Evolutionary conservation across 2,113 vertebrate genomes (phyloP).

Genomic region (Colaptes auratus): DNA sequence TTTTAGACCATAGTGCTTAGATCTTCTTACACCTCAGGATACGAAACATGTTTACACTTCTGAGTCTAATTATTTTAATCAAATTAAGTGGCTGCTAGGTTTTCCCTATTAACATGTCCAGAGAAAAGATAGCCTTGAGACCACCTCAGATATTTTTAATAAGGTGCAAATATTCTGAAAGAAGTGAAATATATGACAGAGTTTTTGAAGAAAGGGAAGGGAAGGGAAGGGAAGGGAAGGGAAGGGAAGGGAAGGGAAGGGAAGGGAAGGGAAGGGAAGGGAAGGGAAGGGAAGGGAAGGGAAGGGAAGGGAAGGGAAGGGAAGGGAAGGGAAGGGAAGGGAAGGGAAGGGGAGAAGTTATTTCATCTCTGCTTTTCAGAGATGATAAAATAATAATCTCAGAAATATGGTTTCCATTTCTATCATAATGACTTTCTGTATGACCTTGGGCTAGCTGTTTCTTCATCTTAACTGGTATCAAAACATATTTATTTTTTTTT

Average conservation of each 20-base stretch:
- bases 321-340: too few relatives aligned
- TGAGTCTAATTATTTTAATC: constrained; percentile 12
- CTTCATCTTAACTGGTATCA: not conserved
- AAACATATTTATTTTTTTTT: not conserved
- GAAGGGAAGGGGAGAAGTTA: not conserved
- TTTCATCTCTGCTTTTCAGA: not conserved
- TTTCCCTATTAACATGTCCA: not conserved
- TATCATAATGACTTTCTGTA: not conserved
- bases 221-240: not conserved
- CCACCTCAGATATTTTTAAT: not conserved
- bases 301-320: not conserved
- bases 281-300: too few relatives aligned
- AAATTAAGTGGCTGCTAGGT: not conserved
- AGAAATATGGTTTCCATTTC: not conserved
- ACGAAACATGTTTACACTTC: constrained; percentile 23
- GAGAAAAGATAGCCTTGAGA: not conserved
- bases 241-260: not conserved
- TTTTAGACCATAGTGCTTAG: constrained; percentile 24
- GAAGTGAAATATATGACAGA: not conserved
- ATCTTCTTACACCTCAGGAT: not conserved
- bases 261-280: too few relatives aligned
- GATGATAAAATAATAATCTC: not conserved
- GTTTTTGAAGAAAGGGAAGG: not conserved
- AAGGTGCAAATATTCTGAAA: not conserved
- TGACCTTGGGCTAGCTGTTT: not conserved